phyloP scores from a whole-genome alignment of 2,797 vertebrate genomes.

The Anguilla pacifica region DNA sequence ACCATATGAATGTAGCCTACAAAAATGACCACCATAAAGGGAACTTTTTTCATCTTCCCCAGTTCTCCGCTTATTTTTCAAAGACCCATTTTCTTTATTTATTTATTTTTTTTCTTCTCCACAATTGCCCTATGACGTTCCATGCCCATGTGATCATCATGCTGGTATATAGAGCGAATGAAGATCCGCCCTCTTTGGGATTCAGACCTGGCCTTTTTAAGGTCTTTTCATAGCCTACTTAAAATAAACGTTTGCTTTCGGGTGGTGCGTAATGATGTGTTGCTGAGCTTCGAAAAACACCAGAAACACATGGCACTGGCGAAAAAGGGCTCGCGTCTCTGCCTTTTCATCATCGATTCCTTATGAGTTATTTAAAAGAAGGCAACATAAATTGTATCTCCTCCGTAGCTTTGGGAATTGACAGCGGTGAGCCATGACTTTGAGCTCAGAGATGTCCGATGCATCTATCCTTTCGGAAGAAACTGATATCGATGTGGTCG shows the following conservation, averaged over 20 bases:
- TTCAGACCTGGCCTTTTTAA: conserved; percentile 72
- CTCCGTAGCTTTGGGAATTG: conserved; percentile 53
- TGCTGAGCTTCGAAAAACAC: conserved; percentile 30
- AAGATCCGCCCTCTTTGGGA: conserved; percentile 83
- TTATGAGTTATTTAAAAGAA: conserved; percentile 63
- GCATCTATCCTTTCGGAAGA: conserved; percentile 90
- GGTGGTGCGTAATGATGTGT: conserved; percentile 44
- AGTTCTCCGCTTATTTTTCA: conserved; percentile 58
- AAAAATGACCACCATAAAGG: conserved; percentile 57
- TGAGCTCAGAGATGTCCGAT: conserved; percentile 95
- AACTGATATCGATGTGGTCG: conserved; percentile 94
- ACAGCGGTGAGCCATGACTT: conserved; percentile 82
- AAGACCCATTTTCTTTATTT: conserved; percentile 49
- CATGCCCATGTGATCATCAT: conserved; percentile 79
- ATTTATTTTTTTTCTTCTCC: conserved; percentile 50
- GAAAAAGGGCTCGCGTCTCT: conserved; percentile 53
- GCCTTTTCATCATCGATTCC: conserved; percentile 57
- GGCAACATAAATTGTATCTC: conserved; percentile 50
- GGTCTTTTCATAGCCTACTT: conserved; percentile 52
- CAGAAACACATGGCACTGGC: conserved; percentile 66
- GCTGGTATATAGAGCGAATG: conserved; percentile 71
- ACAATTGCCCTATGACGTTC: conserved; percentile 64
- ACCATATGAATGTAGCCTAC: conserved; percentile 39
- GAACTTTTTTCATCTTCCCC: conserved; percentile 49
- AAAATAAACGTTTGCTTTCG: conserved; percentile 44